Base-by-base conservation (phyloP, 2,797 vertebrate genomes). In the Crypturellus tataupa region DNA sequence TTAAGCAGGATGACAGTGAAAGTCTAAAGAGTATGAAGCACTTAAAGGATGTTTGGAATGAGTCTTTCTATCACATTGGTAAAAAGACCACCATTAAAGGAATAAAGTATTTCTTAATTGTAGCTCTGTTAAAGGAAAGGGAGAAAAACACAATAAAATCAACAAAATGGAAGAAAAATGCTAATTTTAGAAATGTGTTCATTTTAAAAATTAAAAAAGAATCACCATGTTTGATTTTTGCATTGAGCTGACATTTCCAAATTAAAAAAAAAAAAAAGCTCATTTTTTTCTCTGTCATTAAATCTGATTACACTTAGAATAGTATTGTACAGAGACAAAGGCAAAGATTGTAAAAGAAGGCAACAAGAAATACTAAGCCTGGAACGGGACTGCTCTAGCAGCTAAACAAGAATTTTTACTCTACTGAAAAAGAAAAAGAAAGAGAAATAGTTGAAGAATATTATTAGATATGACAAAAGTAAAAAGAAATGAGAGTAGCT, bases 71-170 rank as follows among this genome's bases (percentile, higher is more conserved):
- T 46, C 79, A 89, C 55, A 80, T 89, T 80, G 96, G 77, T 80
- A 95, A 97, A 97, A 98, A 97, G 94, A 97, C 97, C 95, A 93
- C 91, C 96, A 89, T 95, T 95, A 90, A 95, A 96, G 90, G 86
- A 95, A 93, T 89, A 97, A 97, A 96, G 85, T 86, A 95, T 96
- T 97, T 97, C 94, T 93, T 93, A 95, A 93, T 86, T 97, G 85
- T 80, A 59, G 63, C 85, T 94, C 39, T 87, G 94, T 69, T 40
- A 73, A 94, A 94, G 80, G 51, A 60, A 86, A 59, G 16, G 68
- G 35, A 33, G 21, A 33, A 73, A 93, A 94, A 71, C 35, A 39
- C 6, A 65, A 69, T 56, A 73, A 90, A 94, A 93, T 42, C n/a
- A 90, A 16, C 53, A 84, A 53, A 93, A 69, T 15, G 44, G 25